Conservation (phyloP, 2,113 vertebrate genomes). For the Lamprotornis superbus region DNA sequence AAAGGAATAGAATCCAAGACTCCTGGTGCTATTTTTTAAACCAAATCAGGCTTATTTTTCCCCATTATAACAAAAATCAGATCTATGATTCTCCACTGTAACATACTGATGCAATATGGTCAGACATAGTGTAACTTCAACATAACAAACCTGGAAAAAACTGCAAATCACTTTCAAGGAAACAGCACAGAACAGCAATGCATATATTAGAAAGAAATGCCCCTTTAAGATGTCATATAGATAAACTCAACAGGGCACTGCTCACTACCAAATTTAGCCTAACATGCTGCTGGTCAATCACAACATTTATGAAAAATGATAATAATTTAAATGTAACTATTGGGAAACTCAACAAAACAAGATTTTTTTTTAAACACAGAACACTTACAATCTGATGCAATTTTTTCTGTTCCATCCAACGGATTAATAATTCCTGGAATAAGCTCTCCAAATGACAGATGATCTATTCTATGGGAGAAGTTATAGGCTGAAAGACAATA, state of each 20-base stretch:
- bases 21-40: not conserved
- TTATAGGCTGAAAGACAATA: conserved; percentile 85
- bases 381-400: conserved; percentile 86
- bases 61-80: not conserved
- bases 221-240: not conserved
- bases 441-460: conserved; percentile 94
- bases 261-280: not conserved
- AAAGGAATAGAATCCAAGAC: not conserved
- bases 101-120: not conserved
- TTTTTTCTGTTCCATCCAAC: conserved; percentile 96
- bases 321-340: not conserved
- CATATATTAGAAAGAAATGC: not conserved
- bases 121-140: not conserved
- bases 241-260: not conserved
- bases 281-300: not conserved
- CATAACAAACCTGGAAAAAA: not conserved
- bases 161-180: accelerated
- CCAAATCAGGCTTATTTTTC: not conserved
- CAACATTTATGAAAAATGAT: not conserved
- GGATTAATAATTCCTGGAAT: conserved; percentile 93
- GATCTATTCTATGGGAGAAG: conserved; percentile 98
- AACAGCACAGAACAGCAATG: not conserved
- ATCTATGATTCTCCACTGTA: not conserved
- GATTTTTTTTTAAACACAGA: not conserved
- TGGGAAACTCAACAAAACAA: not conserved